Base-by-base conservation (phyloP, 2,888 invertebrate species). In the Camponotus fellah region DNA sequence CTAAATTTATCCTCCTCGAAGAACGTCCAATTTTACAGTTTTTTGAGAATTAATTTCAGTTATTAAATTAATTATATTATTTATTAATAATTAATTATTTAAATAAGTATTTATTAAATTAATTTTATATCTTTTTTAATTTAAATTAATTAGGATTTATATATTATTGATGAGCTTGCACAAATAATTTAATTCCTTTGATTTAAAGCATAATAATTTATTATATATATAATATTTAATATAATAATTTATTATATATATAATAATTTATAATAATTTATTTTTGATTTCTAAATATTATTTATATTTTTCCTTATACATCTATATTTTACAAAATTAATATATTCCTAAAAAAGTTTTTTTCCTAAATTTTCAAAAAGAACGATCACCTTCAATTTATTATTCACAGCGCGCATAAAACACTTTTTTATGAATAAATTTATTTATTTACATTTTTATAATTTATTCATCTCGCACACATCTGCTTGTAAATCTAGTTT, bases 401-500 rank as follows among this genome's bases (percentile, higher is more conserved):
- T 0, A 3, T 26, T 72, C 26, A n/a, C 12, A 21, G 40, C 21
- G 12, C 12, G 10, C 3, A 5, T 58, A 8, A n/a, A 8, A 2
- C n/a, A 8, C 8, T 8, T n/a, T 53, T 53, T 53, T n/a, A 17
- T n/a, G 8, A 53, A 17, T 32, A 17, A 9, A 26, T 62, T 62
- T 17, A 62, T 62, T 62, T 8, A 4, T 9, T n/a, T n/a, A 34
- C 64, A 49, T 26, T 56, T 76, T 40, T 43, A 76, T 43, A 21
- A 32, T 21, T 71, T 17, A 34, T 10, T 21, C 71, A 17, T 46
- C 32, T 26, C 26, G n/a, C 43, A 43, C 32, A 34, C 68, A 43
- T 71, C n/a, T 53, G 14, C 58, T 21, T 26, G 60, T 26, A 34
- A 72, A 72, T 65, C 34, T 65, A 26, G 34, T 46, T 72, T 80